A percentile compares a stretch with the other conserved stretches of the same genome.
These are phyloP conservation scores for Pluvianellus socialis DNA, from an alignment of 2,113 vertebrate genomes.

Conservation along the genomic window DNA sequence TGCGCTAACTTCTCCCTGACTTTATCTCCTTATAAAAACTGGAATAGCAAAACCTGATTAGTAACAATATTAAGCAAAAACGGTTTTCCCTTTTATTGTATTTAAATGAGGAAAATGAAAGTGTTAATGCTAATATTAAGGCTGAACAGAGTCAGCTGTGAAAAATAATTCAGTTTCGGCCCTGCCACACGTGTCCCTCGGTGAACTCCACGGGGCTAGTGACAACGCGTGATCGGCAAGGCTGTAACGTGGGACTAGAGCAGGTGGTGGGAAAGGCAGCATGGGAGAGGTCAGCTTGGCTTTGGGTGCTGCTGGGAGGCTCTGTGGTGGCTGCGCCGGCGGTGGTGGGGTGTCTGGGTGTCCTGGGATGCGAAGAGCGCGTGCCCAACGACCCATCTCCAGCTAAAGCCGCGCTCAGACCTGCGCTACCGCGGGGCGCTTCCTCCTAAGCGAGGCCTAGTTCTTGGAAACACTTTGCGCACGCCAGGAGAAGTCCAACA, in stretches of 20 bases:
- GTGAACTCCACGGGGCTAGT: not conserved
- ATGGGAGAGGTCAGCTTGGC: not conserved
- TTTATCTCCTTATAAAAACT: not conserved
- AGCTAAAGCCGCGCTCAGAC: not conserved
- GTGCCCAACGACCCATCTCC: not conserved
- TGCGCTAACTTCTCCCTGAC: not conserved
- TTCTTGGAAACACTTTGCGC: not conserved
- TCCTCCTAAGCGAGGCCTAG: not conserved
- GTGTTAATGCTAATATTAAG: not conserved
- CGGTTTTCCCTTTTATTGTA: not conserved
- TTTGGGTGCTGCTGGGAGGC: not conserved
- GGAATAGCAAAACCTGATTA: slow-evolving; percentile 2
- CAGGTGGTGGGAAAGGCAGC: not conserved
- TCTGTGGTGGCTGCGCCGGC: not conserved
- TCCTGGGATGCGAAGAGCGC: not conserved
- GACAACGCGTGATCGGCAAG: not conserved
- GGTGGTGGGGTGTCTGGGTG: not conserved
- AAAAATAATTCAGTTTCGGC: not conserved
- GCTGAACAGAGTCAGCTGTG: not conserved
- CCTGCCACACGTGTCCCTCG: not conserved
- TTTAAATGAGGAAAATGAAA: slow-evolving; percentile 35
- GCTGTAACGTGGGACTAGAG: not conserved
- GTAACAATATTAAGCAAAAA: not conserved
- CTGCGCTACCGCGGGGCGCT: not conserved
- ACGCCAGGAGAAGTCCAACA: not conserved